Evolutionary conservation across 2,797 vertebrate genomes (phyloP).

Genomic region (Psittacula echo): DNA sequence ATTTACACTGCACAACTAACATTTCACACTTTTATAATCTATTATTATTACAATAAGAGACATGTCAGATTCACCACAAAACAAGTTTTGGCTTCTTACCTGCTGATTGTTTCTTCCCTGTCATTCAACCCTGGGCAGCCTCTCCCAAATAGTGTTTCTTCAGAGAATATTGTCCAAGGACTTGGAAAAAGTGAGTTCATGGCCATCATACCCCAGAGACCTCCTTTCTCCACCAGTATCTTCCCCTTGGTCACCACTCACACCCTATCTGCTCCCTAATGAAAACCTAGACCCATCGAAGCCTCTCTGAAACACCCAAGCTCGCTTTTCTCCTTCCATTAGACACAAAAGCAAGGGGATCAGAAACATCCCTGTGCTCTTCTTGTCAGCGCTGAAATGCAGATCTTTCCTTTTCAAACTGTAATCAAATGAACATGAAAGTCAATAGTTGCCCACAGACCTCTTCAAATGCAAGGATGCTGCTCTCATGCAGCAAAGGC

Average conservation of each 20-base stretch:
- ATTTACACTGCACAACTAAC: accelerated
- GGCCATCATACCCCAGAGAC: accelerated
- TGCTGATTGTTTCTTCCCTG: neutral
- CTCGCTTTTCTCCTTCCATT: neutral
- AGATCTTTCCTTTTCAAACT: slow-evolving; percentile 6
- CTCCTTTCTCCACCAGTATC: neutral
- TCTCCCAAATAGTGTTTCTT: neutral
- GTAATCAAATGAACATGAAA: neutral
- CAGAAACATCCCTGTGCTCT: neutral
- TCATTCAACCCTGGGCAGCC: accelerated
- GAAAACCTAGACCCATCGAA: neutral
- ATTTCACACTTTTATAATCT: neutral
- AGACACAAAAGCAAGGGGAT: neutral
- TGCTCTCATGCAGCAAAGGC: neutral
- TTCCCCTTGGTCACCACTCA: neutral
- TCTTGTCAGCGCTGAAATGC: neutral
- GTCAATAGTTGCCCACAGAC: neutral
- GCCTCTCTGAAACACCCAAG: neutral
- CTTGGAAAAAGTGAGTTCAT: neutral
- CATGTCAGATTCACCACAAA: neutral
- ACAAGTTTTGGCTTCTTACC: neutral
- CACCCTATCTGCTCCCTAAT: neutral
- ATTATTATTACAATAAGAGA: neutral
- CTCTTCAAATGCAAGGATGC: slow-evolving; percentile 3
- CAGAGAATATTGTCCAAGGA: neutral